Evolutionary conservation across 2,113 vertebrate species (phyloP).

Genomic region (Spermophilus dauricus): DNA sequence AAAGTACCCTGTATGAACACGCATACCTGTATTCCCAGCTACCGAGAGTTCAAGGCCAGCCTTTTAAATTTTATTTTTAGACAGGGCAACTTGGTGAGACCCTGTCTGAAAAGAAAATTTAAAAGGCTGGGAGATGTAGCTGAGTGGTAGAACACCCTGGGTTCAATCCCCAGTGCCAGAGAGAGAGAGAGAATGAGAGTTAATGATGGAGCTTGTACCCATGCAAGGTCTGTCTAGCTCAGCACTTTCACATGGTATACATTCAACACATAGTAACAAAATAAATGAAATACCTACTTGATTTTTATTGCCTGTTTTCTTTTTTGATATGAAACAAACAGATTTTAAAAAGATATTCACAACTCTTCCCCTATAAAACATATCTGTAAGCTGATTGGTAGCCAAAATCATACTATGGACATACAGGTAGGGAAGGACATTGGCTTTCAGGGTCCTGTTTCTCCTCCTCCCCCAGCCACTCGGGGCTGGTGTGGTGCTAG

Average conservation of each 20-base stretch:
- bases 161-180: background rate
- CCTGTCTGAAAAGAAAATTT: background rate
- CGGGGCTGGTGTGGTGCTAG: too few relatives aligned
- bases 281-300: background rate
- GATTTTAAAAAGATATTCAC: background rate
- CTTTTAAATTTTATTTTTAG: background rate
- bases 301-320: slow-evolving; percentile 29
- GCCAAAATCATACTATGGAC: background rate
- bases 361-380: background rate
- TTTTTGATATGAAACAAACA: slow-evolving; percentile 36
- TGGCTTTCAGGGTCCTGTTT: background rate
- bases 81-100: background rate
- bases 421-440: background rate
- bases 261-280: background rate
- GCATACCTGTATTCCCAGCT: background rate
- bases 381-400: background rate
- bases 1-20: background rate
- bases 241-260: background rate
- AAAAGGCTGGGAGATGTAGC: background rate
- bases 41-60: background rate
- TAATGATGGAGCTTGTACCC: background rate
- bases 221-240: background rate
- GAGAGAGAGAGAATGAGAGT: background rate
- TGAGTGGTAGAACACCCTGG: background rate
- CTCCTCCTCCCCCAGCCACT: background rate